Base-by-base conservation (phyloP, 2,797 vertebrate species). In the Taeniopygia guttata region DNA sequence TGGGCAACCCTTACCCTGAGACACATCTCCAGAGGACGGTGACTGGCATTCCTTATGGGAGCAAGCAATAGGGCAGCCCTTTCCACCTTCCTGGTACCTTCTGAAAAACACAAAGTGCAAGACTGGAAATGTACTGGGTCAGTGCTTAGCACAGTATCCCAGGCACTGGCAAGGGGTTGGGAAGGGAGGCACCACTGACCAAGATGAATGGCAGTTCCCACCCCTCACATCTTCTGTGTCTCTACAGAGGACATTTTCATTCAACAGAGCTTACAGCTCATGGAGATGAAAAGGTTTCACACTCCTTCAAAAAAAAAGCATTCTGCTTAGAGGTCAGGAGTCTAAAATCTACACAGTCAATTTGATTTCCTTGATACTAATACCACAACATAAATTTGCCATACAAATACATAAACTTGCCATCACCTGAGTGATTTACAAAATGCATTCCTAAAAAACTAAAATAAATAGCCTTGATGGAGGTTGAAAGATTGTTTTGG, bases 331-430 rank as follows among this genome's bases (percentile, higher is more conserved):
- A 95, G 70, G 56, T 89, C 45, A 54, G 40, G 49, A 89, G 63
- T 87, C 80, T 59, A 79, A 95, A 96, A 67, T 80, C 70, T 60
- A 87, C 42, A 56, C 46, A 67, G 30, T 72, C 68, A 64, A 49
- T 43, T 81, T 52, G 30, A 79, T 90, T 90, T 93, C 78, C 88
- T 89, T 90, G 88, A 93, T 96, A 95, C 87, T 90, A 94, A 90
- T 51, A 91, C 54, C 3, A 3, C 63, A 87, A 81, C 83, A 91
- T 90, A 86, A 93, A 94, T 95, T 93, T 95, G 43, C 62, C 55
- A 64, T 72, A 66, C 69, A 90, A 91, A 94, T 84, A 72, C 58
- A 89, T 64, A 89, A 92, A 92, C 58, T 92, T 94, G 89, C 73
- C 79, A 90, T 75, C 73, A 72, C 40, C 18, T 58, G 69, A 93